phyloP scores from a whole-genome alignment of 2,888 invertebrate species.

The Nomada flava region DNA sequence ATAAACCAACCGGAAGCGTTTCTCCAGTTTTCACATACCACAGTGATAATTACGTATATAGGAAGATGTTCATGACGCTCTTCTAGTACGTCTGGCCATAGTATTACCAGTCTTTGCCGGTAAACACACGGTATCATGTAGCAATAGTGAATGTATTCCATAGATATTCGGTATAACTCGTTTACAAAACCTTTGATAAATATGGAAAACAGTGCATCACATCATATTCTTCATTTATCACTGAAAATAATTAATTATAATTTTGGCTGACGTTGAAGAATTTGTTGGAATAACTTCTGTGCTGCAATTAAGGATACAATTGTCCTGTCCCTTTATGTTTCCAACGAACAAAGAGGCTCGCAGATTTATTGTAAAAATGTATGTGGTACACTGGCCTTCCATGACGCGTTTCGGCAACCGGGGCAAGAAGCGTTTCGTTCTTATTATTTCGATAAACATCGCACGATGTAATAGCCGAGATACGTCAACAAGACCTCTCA shows the following conservation, averaged over 20 bases:
- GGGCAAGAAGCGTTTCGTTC: slow-evolving; percentile 44
- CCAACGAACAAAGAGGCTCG: not conserved
- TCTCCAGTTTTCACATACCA: slow-evolving; percentile 81
- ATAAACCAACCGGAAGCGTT: slow-evolving; percentile 80
- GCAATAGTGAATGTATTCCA: slow-evolving; percentile 2
- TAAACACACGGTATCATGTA: slow-evolving; percentile 1
- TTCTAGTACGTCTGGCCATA: slow-evolving; percentile 52
- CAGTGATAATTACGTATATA: slow-evolving; percentile 81
- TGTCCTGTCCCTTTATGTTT: not conserved
- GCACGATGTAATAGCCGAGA: slow-evolving; percentile 44
- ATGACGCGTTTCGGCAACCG: slow-evolving; percentile 10
- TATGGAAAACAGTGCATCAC: not conserved
- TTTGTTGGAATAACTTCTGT: not conserved
- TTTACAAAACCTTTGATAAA: not conserved
- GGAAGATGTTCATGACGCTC: slow-evolving; percentile 73
- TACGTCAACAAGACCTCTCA: slow-evolving; percentile 50
- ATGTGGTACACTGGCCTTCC: slow-evolving; percentile 39
- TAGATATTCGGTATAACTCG: slow-evolving; percentile 8
- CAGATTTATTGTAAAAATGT: slow-evolving; percentile 28
- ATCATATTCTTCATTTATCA: not conserved
- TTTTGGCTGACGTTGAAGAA: not conserved
- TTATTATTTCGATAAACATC: slow-evolving; percentile 58
- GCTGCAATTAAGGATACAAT: not conserved
- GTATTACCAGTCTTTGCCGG: slow-evolving; percentile 32
- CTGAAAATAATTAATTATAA: slow-evolving; percentile 1